Conservation (phyloP, 2,113 vertebrate genomes). For the Pithys albifrons region DNA sequence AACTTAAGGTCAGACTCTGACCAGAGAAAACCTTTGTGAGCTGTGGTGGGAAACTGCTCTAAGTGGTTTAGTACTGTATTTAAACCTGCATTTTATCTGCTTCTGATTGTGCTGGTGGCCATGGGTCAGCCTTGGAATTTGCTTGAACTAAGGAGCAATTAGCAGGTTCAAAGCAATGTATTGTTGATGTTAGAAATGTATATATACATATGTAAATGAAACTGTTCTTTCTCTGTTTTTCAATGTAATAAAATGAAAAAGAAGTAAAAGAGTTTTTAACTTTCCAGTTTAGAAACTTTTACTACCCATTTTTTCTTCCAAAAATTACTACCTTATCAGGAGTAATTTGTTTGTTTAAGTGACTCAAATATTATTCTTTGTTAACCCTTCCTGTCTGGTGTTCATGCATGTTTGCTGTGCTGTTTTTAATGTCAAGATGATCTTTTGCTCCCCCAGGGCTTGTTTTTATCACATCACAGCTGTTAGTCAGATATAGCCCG, state of each 20-base stretch:
- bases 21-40: not conserved
- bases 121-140: not conserved
- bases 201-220: not conserved
- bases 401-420: not conserved
- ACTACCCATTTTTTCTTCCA: not conserved
- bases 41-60: not conserved
- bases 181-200: not conserved
- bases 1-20: not conserved
- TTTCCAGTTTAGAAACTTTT: not conserved
- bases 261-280: not conserved
- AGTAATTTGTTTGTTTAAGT: not conserved
- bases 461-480: not conserved
- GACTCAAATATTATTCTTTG: not conserved
- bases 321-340: not conserved
- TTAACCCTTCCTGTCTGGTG: not conserved
- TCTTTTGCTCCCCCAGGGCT: not conserved
- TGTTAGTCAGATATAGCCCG: not conserved
- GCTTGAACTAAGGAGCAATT: not conserved
- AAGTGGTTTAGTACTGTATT: not conserved
- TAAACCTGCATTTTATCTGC: constrained; percentile 33
- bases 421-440: not conserved
- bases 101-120: not conserved
- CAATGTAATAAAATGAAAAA: not conserved
- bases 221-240: not conserved
- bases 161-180: not conserved